Evolutionary conservation across 2,797 vertebrate species (phyloP), one percentile per base, ranked within the genome.

Genomic region (Molossus alvarezi): DNA sequence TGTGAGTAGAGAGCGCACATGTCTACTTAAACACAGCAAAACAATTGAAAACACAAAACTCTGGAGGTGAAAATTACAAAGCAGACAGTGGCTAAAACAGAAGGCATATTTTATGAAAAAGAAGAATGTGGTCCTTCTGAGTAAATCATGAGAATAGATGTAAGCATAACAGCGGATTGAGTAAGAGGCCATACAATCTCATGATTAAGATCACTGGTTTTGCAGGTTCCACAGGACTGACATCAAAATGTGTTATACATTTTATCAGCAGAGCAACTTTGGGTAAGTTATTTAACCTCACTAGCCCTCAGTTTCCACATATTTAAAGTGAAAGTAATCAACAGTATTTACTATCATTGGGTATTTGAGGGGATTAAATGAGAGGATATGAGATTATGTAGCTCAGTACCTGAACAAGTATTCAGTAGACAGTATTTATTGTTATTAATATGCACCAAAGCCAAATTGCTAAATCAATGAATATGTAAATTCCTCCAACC

Each of bases 381-480:
- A 73, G 75, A 81, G 33, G 48, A 3, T 8, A 73, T 55, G 33
- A 10, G 12, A 81, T 72, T 64, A 53, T 25, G 51, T 79, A 94
- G 2, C 17, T 72, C 2, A 80, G 45, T 29, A 33, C 8, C 27
- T 76, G 25, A 67, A 73, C 2, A 82, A 85, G 27, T 71, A 76
- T 76, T 94, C 12, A 55, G 48, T 55, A 33, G 65, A 58, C 69
- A 1, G 29, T 57, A 75, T 64, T 25, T 77, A 75, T 45, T 20
- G 5, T 53, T 85, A 77, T 29, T 71, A 86, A 72, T 45, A 53
- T 55, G 15, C 21, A 77, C 23, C 21, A 48, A 90, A 72, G 25
- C 12, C 58, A 67, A 89, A 91, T 53, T 92, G 41, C 33, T 88
- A 67, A 88, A 37, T 92, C 29, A 51, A 27, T 53, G 12, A 84